Conservation (phyloP, 2,113 vertebrate species). For the Noturus placidus region DNA sequence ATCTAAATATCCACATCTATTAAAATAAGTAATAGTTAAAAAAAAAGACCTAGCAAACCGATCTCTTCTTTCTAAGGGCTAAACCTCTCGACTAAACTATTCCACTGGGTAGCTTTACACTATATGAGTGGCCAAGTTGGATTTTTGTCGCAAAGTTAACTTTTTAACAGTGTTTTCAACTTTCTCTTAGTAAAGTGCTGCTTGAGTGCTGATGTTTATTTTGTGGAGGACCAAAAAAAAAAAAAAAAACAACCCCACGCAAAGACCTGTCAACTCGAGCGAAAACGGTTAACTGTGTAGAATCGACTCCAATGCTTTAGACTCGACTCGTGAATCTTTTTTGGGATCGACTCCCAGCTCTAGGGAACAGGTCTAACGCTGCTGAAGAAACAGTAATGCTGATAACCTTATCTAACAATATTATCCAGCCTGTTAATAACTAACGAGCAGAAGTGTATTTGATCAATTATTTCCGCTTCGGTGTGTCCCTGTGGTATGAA, state of each 20-base stretch:
- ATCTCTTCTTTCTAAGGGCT: not conserved
- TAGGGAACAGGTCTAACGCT: not conserved
- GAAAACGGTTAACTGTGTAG: not conserved
- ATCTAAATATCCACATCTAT: not conserved
- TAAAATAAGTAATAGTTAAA: not conserved
- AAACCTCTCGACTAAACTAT: not conserved
- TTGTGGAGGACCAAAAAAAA: not conserved
- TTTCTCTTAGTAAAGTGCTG: not conserved
- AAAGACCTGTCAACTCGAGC: not conserved
- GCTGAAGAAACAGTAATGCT: conserved; percentile 11
- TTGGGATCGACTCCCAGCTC: not conserved
- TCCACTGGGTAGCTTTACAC: not conserved
- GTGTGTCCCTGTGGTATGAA: not conserved
- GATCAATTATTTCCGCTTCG: not conserved
- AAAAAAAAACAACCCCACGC: not conserved
- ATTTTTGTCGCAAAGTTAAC: not conserved
- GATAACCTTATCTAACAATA: conserved; percentile 20
- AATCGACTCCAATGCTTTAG: conserved; percentile 1
- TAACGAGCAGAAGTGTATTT: conserved; percentile 8
- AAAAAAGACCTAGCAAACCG: not conserved
- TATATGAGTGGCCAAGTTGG: not conserved
- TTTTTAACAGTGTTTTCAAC: not conserved
- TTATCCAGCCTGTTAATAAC: not conserved
- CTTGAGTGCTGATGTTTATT: not conserved
- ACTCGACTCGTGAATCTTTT: not conserved